phyloP scores from a whole-genome alignment of 2,797 vertebrate species.

The Sphaeramia orbicularis region DNA sequence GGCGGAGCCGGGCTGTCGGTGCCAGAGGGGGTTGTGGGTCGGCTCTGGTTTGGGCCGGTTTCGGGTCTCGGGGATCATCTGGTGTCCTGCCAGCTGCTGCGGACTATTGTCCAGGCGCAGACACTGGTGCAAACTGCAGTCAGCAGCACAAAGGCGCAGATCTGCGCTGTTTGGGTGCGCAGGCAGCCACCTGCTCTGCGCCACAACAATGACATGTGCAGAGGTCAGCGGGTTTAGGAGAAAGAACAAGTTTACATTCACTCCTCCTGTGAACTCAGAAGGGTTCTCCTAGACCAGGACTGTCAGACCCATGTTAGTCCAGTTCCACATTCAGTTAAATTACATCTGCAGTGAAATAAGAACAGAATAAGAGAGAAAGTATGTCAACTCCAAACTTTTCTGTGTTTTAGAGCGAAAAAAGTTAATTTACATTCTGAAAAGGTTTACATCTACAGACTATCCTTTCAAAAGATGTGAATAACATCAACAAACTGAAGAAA shows the following conservation, averaged over 20 bases:
- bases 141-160: conserved; percentile 50
- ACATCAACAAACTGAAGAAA: too few relatives aligned
- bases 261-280: background rate
- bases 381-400: too few relatives aligned
- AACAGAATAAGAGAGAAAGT: too few relatives aligned
- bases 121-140: conserved; percentile 67
- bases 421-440: too few relatives aligned
- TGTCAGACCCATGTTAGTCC: too few relatives aligned
- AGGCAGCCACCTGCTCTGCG: conserved; percentile 47
- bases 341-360: too few relatives aligned
- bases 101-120: conserved; percentile 54
- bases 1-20: conserved; percentile 42
- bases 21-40: conserved; percentile 21
- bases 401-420: too few relatives aligned
- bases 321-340: too few relatives aligned
- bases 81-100: conserved; percentile 76
- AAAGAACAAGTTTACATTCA: background rate
- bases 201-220: conserved; percentile 11
- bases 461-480: too few relatives aligned
- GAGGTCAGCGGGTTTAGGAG: background rate
- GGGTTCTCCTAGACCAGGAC: too few relatives aligned
- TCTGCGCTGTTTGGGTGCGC: conserved; percentile 20
- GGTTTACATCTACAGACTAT: too few relatives aligned
- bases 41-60: conserved; percentile 14
- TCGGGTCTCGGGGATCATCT: conserved; percentile 61